Conservation (phyloP, 92 coral and sea anemone species). For the Bergia sp. region DNA sequence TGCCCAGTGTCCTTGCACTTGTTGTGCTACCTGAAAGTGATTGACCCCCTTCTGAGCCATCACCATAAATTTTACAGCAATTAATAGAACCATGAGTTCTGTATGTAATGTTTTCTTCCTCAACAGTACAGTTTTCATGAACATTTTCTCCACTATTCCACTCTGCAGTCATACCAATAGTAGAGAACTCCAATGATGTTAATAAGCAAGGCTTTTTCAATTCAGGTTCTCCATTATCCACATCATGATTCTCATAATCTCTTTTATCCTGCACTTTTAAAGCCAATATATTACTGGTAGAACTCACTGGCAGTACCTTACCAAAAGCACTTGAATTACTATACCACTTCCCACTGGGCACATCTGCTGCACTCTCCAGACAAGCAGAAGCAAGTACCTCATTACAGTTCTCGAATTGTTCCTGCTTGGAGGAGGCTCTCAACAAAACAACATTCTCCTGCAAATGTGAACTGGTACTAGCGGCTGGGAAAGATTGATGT, state of each 20-base stretch:
- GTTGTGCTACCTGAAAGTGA: neutral
- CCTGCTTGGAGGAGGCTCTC: neutral
- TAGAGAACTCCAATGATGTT: neutral
- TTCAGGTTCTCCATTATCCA: constrained; percentile 5
- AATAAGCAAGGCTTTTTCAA: constrained; percentile 9
- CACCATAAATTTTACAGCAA: neutral
- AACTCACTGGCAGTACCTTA: neutral
- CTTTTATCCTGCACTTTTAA: neutral
- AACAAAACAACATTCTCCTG: neutral
- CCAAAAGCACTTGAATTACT: neutral
- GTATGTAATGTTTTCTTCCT: neutral
- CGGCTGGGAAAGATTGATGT: neutral
- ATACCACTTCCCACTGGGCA: neutral
- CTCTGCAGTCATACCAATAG: neutral
- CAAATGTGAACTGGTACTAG: neutral
- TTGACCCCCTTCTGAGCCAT: neutral
- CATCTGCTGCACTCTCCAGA: neutral
- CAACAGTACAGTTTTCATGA: neutral
- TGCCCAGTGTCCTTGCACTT: neutral
- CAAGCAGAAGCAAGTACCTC: neutral
- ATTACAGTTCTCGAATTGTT: neutral
- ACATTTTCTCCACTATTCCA: neutral
- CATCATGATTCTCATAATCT: neutral
- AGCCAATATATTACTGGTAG: neutral
- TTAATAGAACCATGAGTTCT: neutral